A percentile compares a stretch with the other conserved stretches of the same genome.
Evolutionary conservation across 2,888 invertebrate genomes (phyloP).

Genomic region (Plagiodera versicolora): DNA sequence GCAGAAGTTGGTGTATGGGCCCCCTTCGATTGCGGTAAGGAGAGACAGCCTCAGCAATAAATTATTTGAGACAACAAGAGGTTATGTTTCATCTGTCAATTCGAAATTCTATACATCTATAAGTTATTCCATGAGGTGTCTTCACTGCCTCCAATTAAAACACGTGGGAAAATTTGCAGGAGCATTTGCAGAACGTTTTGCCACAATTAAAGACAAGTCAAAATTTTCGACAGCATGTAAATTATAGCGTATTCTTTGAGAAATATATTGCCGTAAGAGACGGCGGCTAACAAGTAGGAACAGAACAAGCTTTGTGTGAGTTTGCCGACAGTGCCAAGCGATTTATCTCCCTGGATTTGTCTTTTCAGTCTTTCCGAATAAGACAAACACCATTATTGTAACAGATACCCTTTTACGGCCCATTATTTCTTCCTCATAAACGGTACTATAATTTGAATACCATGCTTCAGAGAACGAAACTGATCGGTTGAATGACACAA

Average conservation of each 20-base stretch:
- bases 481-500: no score
- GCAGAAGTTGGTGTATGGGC: no score
- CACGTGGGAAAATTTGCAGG: neutral
- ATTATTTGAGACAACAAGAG: no score
- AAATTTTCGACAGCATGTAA: conserved; percentile 38
- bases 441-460: neutral
- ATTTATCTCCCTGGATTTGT: neutral
- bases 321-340: neutral
- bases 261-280: conserved; percentile 34
- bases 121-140: neutral
- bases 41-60: no score
- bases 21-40: no score
- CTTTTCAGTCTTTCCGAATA: neutral
- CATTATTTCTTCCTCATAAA: neutral
- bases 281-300: conserved; percentile 34
- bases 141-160: neutral
- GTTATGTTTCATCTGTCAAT: no score
- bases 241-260: conserved; percentile 35
- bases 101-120: no score
- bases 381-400: neutral
- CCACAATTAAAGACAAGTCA: conserved; percentile 38
- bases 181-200: conserved; percentile 9
- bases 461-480: no score
- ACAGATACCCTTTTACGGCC: neutral
- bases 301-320: neutral